A percentile compares a stretch with the other conserved stretches of the same genome.
Conservation (phyloP, 2,888 invertebrate genomes). For the Tenthredo notha region DNA sequence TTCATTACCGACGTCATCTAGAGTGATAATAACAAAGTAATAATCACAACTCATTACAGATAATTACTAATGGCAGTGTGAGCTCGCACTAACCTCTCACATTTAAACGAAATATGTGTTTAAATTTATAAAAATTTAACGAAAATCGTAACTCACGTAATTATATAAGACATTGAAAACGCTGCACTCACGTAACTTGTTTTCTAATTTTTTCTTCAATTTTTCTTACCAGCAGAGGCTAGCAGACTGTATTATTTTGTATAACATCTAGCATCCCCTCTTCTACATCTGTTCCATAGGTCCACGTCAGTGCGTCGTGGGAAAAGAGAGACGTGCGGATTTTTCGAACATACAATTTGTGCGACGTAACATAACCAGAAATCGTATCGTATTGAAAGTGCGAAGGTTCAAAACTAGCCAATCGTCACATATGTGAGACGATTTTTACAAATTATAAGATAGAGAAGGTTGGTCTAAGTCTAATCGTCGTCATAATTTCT, state of each 20-base stretch:
- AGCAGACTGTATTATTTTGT: not conserved
- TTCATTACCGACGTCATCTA: conserved; percentile 4
- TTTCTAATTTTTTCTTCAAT: not conserved
- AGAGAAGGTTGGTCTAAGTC: not conserved
- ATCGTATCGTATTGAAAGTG: not conserved
- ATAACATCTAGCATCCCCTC: not conserved
- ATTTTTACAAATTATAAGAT: conserved; percentile 1
- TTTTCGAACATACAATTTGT: not conserved
- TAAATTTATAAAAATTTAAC: not conserved
- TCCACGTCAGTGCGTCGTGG: conserved; percentile 44
- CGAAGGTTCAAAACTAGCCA: not conserved
- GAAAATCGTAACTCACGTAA: not conserved
- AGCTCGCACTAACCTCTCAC: not conserved
- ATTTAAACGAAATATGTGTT: not conserved
- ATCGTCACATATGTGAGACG: conserved; percentile 15
- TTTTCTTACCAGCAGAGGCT: conserved; percentile 28
- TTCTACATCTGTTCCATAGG: not conserved
- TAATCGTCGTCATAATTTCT: not conserved
- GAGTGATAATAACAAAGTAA: too few species aligned
- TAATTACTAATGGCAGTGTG: not conserved
- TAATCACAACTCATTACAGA: too few species aligned
- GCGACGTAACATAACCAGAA: conserved; percentile 41
- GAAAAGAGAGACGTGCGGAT: not conserved
- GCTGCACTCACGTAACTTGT: not conserved
- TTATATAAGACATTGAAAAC: not conserved